Conservation (phyloP, 92 coral and sea anemone genomes). For the Muricea muricata region DNA sequence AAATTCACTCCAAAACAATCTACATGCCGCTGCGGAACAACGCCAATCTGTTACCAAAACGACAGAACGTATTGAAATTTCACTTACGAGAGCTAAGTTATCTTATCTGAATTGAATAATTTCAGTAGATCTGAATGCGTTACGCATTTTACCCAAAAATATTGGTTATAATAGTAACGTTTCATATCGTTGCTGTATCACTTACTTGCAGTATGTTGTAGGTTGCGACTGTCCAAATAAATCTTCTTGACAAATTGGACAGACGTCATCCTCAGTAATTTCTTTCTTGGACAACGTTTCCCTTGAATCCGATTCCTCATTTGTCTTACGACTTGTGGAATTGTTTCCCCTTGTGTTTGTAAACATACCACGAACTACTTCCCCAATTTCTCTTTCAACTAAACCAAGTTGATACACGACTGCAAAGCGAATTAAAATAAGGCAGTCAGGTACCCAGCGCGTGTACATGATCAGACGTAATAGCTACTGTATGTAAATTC, state of each 20-base stretch:
- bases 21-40: no score
- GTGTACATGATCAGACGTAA: no score
- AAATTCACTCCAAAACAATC: no score
- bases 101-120: no score
- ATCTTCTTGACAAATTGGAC: conserved; percentile 99
- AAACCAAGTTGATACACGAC: conserved; percentile 92
- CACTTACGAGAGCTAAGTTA: no score
- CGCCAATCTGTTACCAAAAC: no score
- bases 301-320: conserved; percentile 58
- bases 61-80: no score
- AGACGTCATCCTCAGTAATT: conserved; percentile 86
- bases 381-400: conserved; percentile 96
- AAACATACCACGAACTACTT: conserved; percentile 80
- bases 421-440: conserved; percentile 12
- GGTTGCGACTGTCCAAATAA: conserved; percentile 81
- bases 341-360: conserved; percentile 39
- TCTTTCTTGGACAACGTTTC: conserved; percentile 84
- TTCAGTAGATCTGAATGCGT: no score
- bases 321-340: conserved; percentile 30
- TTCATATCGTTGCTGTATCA: neutral
- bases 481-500: no score
- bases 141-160: no score
- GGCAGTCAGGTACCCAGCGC: neutral
- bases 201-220: conserved; percentile 95
- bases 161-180: neutral